A percentile compares a stretch with the other conserved stretches of the same genome.
These are phyloP conservation scores for Hirundichthys speculiger DNA, from an alignment of 2,113 vertebrate species.

Conservation along the genomic window DNA sequence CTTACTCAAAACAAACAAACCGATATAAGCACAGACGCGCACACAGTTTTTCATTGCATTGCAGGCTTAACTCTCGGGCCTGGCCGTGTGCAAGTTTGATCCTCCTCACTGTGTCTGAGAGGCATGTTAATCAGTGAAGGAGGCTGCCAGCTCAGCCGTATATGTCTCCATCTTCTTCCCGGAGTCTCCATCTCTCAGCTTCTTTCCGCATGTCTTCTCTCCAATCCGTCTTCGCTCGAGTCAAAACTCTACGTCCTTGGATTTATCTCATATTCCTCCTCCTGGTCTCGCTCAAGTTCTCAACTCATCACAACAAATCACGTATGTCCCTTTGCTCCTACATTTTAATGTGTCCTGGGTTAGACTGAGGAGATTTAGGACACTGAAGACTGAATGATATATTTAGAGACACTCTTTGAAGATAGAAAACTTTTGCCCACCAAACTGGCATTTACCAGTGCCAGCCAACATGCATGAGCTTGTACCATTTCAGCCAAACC, in stretches of 20 bases:
- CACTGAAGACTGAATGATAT: slow-evolving; percentile 47
- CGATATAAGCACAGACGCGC: slow-evolving; percentile 17
- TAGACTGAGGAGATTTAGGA: slow-evolving; percentile 49
- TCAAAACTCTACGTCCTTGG: slow-evolving; percentile 38
- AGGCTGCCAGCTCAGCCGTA: slow-evolving; percentile 65
- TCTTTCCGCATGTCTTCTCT: slow-evolving; percentile 47
- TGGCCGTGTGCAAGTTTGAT: slow-evolving; percentile 67
- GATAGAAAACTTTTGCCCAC: slow-evolving; percentile 35
- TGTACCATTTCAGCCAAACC: not conserved
- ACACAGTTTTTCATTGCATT: slow-evolving; percentile 31
- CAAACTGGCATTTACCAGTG: slow-evolving; percentile 42
- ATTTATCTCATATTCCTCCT: slow-evolving; percentile 49
- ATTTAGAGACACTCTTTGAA: slow-evolving; percentile 34
- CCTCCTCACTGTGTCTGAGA: slow-evolving; percentile 70
- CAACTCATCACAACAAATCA: slow-evolving; percentile 50
- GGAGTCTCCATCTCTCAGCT: slow-evolving; percentile 26
- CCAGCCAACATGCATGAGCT: not conserved
- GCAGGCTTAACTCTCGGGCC: slow-evolving; percentile 67
- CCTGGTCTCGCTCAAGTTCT: slow-evolving; percentile 20
- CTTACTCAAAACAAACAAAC: slow-evolving; percentile 42
- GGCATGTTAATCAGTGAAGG: slow-evolving; percentile 77
- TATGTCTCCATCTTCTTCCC: slow-evolving; percentile 54
- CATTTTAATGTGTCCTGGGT: slow-evolving; percentile 33
- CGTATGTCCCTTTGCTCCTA: slow-evolving; percentile 18
- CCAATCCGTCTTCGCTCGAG: slow-evolving; percentile 40